These are phyloP conservation scores for Notarius quadriscutis DNA, from an alignment of 2,113 vertebrate species.

Conservation along the genomic window DNA sequence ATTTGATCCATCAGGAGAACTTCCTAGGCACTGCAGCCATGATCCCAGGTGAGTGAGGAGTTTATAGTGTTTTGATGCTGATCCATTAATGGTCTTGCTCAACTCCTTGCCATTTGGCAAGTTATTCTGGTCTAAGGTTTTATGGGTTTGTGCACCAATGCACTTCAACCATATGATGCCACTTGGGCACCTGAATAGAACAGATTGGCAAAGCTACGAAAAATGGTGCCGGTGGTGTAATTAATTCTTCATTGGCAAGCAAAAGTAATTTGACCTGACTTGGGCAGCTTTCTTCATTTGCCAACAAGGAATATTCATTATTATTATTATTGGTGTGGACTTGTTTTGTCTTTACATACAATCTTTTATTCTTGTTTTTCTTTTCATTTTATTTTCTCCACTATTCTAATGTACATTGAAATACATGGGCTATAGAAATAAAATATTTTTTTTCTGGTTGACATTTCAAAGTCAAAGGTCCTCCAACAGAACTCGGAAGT, in stretches of 20 bases:
- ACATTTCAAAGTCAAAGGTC: too few species aligned
- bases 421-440: too few species aligned
- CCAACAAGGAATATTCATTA: background rate
- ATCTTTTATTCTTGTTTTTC: too few species aligned
- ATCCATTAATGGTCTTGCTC: background rate
- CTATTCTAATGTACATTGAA: too few species aligned
- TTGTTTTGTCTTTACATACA: too few species aligned
- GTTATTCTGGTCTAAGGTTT: background rate
- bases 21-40: background rate
- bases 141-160: background rate
- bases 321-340: too few species aligned
- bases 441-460: too few species aligned
- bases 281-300: background rate
- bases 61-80: background rate
- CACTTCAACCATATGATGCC: background rate
- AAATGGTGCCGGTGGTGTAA: background rate
- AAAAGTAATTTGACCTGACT: background rate
- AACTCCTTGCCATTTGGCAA: background rate
- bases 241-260: background rate
- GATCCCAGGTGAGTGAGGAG: slow-evolving; percentile 2
- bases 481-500: too few species aligned
- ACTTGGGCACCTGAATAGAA: background rate
- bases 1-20: background rate
- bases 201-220: background rate
- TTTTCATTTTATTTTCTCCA: too few species aligned